Percentiles rank a stretch among this genome's conserved stretches.
Conservation (phyloP, 2,888 invertebrate genomes). For the Chaetogeoica ovagalla region DNA sequence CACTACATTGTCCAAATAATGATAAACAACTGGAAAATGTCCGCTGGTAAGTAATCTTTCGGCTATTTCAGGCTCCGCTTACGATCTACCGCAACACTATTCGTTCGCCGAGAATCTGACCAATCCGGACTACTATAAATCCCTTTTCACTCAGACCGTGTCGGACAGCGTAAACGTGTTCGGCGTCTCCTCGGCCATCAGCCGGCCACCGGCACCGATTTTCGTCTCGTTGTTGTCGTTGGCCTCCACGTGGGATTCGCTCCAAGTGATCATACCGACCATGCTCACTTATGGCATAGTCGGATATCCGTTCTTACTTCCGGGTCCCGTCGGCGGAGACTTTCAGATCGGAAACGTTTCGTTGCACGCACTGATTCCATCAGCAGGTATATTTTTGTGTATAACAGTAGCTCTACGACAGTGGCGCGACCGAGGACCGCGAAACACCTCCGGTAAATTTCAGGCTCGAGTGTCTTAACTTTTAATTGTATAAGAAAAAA, state of each 20-base stretch:
- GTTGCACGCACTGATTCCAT: constrained; percentile 13
- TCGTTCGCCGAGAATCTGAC: constrained; percentile 70
- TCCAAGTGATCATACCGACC: constrained; percentile 81
- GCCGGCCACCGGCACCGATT: constrained; percentile 79
- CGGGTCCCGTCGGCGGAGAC: constrained; percentile 92
- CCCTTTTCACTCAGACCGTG: constrained; percentile 68
- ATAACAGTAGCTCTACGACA: no score
- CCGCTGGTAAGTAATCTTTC: not conserved
- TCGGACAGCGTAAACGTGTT: constrained; percentile 65
- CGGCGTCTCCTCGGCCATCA: constrained; percentile 81
- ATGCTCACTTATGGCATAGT: constrained; percentile 84
- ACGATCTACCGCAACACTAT: constrained; percentile 85
- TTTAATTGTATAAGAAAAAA: no score
- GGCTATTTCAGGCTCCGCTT: constrained; percentile 64
- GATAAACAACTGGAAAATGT: no score
- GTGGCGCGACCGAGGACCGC: no score
- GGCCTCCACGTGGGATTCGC: constrained; percentile 84
- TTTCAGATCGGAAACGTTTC: constrained; percentile 66
- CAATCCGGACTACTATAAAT: constrained; percentile 83
- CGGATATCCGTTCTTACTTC: constrained; percentile 90
- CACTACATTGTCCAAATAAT: no score
- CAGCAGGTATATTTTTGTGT: constrained; percentile 1
- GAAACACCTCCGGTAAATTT: no score
- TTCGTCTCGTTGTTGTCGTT: constrained; percentile 85
- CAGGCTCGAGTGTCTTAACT: no score